Evolutionary conservation across 53 echinoderm and acorn worm genomes (phyloP), one percentile per base, ranked within the genome.

Genomic region (Zoroaster sp.): DNA sequence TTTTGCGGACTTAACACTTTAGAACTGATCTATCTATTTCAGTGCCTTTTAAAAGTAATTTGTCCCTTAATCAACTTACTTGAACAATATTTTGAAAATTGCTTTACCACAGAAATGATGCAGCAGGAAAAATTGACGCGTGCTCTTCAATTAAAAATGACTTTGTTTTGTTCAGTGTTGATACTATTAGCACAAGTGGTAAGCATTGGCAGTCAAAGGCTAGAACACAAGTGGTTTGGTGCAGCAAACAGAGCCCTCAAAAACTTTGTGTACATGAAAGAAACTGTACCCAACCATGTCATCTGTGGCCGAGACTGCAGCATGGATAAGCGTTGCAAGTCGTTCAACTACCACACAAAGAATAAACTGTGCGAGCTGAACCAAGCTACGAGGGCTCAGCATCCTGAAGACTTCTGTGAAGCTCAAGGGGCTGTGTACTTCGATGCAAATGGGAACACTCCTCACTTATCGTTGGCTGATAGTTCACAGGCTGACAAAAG

Each of bases 271-370:
- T 72, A 39, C 8, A 14, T 4, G 38, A 72, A 18, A 3, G 39
- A 72, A 39, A 39, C 72, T 39, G 72, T 39, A 20, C 72, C 37
- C 7, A 37, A 36, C 21, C 72, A 39, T 39, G 72, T 72, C 72
- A 72, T 41, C 40, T 72, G 72, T 39, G 72, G 39, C 15, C 38
- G 72, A 20, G 72, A 72, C n/a, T 72, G 72, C 72, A 40, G 72
- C 72, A 72, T 72, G 72, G 72, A 72, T 21, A 39, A 37, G 5
- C 18, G 18, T 39, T 72, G 72, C 40, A 72, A 72, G 41, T 72
- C 72, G n/a, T 51, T 51, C 51, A 51, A 51, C n/a, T 72, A 18
- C 39, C 20, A 72, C 38, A 39, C 13, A 13, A 11, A 8, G 4
- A 75, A 0, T 45, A 31, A 75, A 75, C 23, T 46, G 30, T 75